phyloP scores from a whole-genome alignment of 2,113 vertebrate species.

The Ia io region DNA sequence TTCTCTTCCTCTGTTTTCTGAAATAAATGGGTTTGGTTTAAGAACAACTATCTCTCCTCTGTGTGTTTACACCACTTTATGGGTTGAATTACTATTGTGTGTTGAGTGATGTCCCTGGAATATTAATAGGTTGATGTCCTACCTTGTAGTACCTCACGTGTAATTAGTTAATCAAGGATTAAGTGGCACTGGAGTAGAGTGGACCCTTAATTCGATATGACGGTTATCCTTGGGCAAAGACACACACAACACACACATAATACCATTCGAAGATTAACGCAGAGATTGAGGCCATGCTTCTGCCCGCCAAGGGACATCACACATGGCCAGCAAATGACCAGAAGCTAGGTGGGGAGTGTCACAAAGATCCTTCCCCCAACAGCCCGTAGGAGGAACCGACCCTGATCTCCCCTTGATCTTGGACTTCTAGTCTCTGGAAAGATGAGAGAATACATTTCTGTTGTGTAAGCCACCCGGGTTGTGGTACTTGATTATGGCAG shows the following conservation, averaged over 20 bases:
- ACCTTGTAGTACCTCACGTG: neutral
- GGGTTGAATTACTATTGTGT: neutral
- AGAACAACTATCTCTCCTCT: neutral
- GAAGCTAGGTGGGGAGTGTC: neutral
- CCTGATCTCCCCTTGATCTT: neutral
- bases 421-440: neutral
- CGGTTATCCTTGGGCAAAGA: neutral
- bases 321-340: neutral
- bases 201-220: neutral
- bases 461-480: neutral
- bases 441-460: neutral
- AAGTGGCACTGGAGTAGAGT: neutral
- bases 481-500: neutral
- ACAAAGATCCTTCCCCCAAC: neutral
- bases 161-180: neutral
- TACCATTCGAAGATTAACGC: neutral
- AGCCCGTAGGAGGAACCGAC: neutral
- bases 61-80: neutral
- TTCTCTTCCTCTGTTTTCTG: neutral
- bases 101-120: neutral
- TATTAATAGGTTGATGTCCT: neutral
- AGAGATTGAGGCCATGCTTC: neutral
- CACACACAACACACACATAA: neutral
- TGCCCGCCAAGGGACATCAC: neutral
- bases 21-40: neutral